Evolutionary conservation across 2,113 vertebrate genomes (phyloP).

Genomic region (Poecile atricapillus): DNA sequence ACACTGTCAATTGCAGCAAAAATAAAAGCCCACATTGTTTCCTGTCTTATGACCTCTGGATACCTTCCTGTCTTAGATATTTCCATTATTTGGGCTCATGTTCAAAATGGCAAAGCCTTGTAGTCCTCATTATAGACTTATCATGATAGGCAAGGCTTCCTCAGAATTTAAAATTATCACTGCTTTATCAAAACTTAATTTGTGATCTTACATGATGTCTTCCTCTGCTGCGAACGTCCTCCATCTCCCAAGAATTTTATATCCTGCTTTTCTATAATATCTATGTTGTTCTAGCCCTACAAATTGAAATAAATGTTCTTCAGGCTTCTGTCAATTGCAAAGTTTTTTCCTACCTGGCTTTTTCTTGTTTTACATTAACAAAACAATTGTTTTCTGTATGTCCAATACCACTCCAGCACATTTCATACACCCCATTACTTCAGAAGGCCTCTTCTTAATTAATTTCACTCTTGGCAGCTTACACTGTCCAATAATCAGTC

Average conservation of each 20-base stretch:
- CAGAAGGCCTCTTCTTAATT: background rate
- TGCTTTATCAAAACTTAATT: background rate
- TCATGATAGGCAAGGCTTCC: background rate
- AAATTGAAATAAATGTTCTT: background rate
- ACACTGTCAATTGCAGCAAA: background rate
- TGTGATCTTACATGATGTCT: background rate
- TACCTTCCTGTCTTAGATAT: background rate
- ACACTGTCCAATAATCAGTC: background rate
- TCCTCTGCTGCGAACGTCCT: background rate
- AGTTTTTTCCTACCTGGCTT: background rate
- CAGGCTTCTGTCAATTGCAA: background rate
- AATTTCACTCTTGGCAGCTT: background rate
- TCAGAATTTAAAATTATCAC: background rate
- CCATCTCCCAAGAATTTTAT: background rate
- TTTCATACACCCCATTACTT: background rate
- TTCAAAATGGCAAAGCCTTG: background rate
- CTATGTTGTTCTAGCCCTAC: background rate
- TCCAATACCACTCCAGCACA: background rate
- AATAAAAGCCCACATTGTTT: fast-evolving
- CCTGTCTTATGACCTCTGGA: background rate
- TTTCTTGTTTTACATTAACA: background rate
- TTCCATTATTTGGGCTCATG: background rate
- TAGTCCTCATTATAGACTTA: background rate
- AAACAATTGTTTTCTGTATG: background rate
- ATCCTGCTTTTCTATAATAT: background rate